Base-by-base conservation (phyloP, 2,113 vertebrate genomes). In the Bos indicus region DNA sequence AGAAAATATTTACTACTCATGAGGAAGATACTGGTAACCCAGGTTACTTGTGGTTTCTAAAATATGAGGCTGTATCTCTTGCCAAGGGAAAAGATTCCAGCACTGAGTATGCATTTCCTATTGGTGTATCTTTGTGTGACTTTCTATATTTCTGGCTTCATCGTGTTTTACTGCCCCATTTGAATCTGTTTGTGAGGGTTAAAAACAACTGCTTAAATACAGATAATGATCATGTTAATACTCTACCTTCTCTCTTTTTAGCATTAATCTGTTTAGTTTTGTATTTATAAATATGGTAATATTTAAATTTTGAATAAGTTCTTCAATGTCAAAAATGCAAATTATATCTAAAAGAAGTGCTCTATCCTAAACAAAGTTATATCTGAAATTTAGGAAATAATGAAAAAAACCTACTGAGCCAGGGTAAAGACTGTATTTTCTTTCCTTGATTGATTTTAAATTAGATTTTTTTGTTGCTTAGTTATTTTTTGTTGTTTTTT, bases 181-280 rank as follows among this genome's bases (percentile, higher is more conserved):
- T 94, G 90, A 84, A 77, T 57, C 15, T 96, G 3, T 90, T 74
- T 64, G 33, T 60, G n/a, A 97, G 17, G 48, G 30, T 64, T 83
- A 59, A 94, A 92, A 96, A 92, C 16, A 93, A 43, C 1, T 88
- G 28, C 23, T 33, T 95, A 89, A 83, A 90, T 85, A 95, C 91
- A 92, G 81, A 60, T 62, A 90, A 33, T 54, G 57, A 17, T 30
- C 6, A 74, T 46, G 15, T 17, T 90, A 64, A 26, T 67, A 51
- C 9, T 71, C 84, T 13, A 74, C 2, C 3, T 88, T 52, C 91
- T 57, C 12, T 54, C 3, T 83, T 92, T 84, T 54, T 46, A 56
- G 1, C 80, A 85, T 56, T 43, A 52, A 81, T 94, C 60, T 51
- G 6, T 60, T 88, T 94, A 81, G 15, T 64, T 91, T 64, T 40